A percentile compares a stretch with the other conserved stretches of the same genome.
Conservation (phyloP, 2,797 vertebrate genomes). For the Aldrovandia affinis region DNA sequence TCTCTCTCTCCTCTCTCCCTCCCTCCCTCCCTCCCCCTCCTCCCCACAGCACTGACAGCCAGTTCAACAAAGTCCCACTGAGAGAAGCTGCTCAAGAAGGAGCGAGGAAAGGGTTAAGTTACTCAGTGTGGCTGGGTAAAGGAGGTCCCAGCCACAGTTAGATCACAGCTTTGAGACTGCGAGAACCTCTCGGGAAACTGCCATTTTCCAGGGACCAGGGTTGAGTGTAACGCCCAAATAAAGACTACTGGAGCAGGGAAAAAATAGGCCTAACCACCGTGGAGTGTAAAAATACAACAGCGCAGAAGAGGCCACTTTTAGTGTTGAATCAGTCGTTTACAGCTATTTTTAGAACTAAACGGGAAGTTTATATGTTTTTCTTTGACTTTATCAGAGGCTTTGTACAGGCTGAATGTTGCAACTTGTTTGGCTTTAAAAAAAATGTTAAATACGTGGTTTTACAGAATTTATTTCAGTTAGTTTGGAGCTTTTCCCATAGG, state of each 20-base stretch:
- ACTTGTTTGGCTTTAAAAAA: slow-evolving; percentile 11
- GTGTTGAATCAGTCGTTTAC: slow-evolving; percentile 17
- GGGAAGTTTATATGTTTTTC: slow-evolving; percentile 7
- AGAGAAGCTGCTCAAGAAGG: not conserved
- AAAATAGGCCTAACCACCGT: not conserved
- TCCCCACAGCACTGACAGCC: not conserved
- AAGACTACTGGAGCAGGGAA: not conserved
- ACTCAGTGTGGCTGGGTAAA: slow-evolving; percentile 5
- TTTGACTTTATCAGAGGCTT: slow-evolving; percentile 17
- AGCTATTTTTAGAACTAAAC: slow-evolving; percentile 38
- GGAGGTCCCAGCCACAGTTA: slow-evolving; percentile 31
- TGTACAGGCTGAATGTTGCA: slow-evolving; percentile 31
- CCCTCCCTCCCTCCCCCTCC: not conserved
- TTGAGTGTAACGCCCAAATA: slow-evolving; percentile 10
- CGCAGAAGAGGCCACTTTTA: slow-evolving; percentile 1
- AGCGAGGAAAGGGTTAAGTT: slow-evolving; percentile 12
- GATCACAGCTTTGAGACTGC: slow-evolving; percentile 26
- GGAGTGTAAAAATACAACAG: slow-evolving; percentile 8
- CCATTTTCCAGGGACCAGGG: slow-evolving; percentile 29
- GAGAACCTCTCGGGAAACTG: slow-evolving; percentile 7
- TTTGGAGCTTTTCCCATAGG: not conserved
- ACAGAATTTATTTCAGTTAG: not conserved
- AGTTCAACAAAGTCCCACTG: not conserved
- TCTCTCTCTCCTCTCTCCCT: too few species aligned
- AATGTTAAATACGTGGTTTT: not conserved